Evolutionary conservation across 2,888 invertebrate species (phyloP), one percentile per base, ranked within the genome.

Genomic region (Eupithecia vulgata): DNA sequence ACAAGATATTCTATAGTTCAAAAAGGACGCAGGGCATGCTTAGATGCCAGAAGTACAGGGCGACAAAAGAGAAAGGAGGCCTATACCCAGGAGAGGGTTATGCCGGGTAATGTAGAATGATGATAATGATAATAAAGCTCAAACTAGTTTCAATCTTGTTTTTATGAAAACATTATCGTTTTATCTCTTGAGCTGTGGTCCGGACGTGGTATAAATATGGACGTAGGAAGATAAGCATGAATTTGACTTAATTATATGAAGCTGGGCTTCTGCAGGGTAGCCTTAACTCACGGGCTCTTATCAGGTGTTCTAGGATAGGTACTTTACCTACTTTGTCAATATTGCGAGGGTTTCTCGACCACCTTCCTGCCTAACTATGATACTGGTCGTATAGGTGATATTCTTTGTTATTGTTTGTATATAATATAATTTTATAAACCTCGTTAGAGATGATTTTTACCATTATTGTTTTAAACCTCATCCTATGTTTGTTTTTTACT

Each of bases 131-230:
- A 1, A 52, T 21, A 10, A 21, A 21, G n/a, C 10, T 52, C 12
- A 3, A 25, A 13, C 25, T 57, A n/a, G 17, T 17, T 6, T 6
- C 5, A 45, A 7, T 12, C 40, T 40, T 12, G 25, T 57, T 57
- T 57, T 57, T 25, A 5, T 25, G 5, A 57, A 25, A 57, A 57
- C 25, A 25, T 13, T 25, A 25, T 21, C 52, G 13, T 57, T 25
- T 21, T 12, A 21, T 21, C 25, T 25, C 25, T 35, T 65, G 5
- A 64, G 67, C 75, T 72, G 70, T 68, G 59, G 34, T 52, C 70
- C 65, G 72, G 72, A 71, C 75, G 68, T 68, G 72, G 72, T 71
- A 75, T 72, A 75, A 75, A 75, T 75, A 75, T 75, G 75, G 72
- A 75, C 72, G 70, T 66, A 67, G 70, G 64, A 71, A 72, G 72